A percentile compares a stretch with the other conserved stretches of the same genome.
phyloP scores from a whole-genome alignment of 2,113 vertebrate genomes.

The Leptocoma aspasia region DNA sequence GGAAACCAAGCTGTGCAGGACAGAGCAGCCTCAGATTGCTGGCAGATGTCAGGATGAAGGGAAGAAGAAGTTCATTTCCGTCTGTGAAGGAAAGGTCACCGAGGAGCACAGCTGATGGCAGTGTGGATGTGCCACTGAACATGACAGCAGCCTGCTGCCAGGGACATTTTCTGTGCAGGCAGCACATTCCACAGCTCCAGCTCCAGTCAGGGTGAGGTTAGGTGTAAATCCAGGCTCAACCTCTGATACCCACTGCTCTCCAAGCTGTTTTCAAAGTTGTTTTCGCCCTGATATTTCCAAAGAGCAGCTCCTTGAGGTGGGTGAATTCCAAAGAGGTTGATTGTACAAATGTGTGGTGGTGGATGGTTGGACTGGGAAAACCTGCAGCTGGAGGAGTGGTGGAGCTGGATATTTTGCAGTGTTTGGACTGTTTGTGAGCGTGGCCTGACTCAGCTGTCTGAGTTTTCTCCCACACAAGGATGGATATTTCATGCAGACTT shows the following conservation, averaged over 20 bases:
- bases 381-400: not conserved
- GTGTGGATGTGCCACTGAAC: not conserved
- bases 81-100: not conserved
- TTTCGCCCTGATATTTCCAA: not conserved
- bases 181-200: not conserved
- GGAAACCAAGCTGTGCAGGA: not conserved
- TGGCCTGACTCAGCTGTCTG: constrained; percentile 44
- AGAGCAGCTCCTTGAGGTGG: not conserved
- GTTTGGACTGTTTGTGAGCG: not conserved
- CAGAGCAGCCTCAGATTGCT: constrained; percentile 33
- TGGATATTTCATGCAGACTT: constrained; percentile 26
- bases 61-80: constrained; percentile 30
- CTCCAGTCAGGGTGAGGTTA: not conserved
- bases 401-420: not conserved
- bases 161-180: not conserved
- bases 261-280: not conserved
- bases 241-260: not conserved
- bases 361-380: not conserved
- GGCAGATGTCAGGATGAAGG: constrained; percentile 43
- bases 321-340: not conserved
- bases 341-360: not conserved
- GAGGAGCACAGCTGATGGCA: not conserved
- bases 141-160: not conserved
- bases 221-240: not conserved
- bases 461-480: not conserved